These are phyloP conservation scores for Sylvicola fuscatus DNA, from an alignment of 2,888 invertebrate species.

Conservation along the genomic window DNA sequence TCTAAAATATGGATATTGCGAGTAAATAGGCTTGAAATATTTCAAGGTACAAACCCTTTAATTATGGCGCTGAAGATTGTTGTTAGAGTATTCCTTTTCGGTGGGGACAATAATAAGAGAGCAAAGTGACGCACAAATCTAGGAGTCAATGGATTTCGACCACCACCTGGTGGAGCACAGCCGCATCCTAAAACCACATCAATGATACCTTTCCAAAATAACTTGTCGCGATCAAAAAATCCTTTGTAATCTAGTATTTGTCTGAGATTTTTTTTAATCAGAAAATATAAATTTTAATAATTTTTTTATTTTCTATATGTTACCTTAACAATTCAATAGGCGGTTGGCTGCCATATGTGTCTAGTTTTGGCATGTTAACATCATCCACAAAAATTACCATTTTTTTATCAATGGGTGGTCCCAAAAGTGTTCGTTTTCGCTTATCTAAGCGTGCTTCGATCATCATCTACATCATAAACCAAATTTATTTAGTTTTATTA, in stretches of 20 bases:
- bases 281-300: too few species aligned
- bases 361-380: conserved; percentile 77
- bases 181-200: conserved; percentile 67
- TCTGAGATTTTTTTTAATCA: too few species aligned
- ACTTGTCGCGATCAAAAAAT: conserved; percentile 67
- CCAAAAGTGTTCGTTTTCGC: conserved; percentile 54
- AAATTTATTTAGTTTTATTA: conserved; percentile 1
- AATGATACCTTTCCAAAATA: conserved; percentile 74
- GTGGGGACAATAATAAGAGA: conserved; percentile 63
- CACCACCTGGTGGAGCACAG: conserved; percentile 83
- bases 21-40: not conserved
- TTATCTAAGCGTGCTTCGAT: conserved; percentile 71
- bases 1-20: conserved; percentile 25
- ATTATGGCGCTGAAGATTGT: conserved; percentile 23
- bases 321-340: conserved; percentile 73
- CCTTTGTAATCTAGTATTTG: conserved; percentile 34
- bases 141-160: conserved; percentile 64
- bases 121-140: conserved; percentile 78
- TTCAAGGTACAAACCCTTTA: conserved; percentile 9
- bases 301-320: too few species aligned
- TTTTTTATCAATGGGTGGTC: conserved; percentile 65
- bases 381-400: conserved; percentile 78
- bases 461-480: conserved; percentile 23
- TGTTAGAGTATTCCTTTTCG: conserved; percentile 28
- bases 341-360: conserved; percentile 78